A percentile compares a stretch with the other conserved stretches of the same genome.
These are phyloP conservation scores for Martes martes DNA, from an alignment of 2,113 vertebrate species.

Conservation along the genomic window DNA sequence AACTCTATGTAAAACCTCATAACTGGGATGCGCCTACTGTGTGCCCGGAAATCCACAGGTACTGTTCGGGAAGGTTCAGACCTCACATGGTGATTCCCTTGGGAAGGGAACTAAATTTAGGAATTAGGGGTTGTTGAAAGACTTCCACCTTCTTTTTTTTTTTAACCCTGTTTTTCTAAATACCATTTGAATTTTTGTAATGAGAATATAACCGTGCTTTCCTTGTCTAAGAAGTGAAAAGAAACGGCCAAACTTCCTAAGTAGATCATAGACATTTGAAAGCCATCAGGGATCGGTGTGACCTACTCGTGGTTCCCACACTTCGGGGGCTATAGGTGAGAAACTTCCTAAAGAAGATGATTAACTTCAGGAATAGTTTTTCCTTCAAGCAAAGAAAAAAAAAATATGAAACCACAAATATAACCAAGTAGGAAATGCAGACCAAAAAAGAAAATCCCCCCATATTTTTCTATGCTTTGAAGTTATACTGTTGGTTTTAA, in stretches of 20 bases:
- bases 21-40: not conserved
- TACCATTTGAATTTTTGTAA: slow-evolving; percentile 26
- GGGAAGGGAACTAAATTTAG: not conserved
- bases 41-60: not conserved
- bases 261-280: not conserved
- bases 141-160: not conserved
- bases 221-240: slow-evolving; percentile 24
- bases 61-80: not conserved
- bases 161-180: not conserved
- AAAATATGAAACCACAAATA: not conserved
- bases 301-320: not conserved
- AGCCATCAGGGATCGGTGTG: not conserved
- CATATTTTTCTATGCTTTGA: not conserved
- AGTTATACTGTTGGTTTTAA: not conserved
- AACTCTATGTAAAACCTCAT: not conserved
- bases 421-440: not conserved
- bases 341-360: slow-evolving; percentile 17
- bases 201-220: not conserved
- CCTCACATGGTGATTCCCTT: not conserved
- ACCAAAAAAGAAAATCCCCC: not conserved
- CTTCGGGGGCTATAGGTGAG: not conserved
- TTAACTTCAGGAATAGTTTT: not conserved
- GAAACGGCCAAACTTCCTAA: not conserved
- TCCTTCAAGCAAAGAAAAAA: not conserved
- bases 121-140: not conserved